Evolutionary conservation across 2,888 invertebrate species (phyloP).

Genomic region (Lycia hirtaria): DNA sequence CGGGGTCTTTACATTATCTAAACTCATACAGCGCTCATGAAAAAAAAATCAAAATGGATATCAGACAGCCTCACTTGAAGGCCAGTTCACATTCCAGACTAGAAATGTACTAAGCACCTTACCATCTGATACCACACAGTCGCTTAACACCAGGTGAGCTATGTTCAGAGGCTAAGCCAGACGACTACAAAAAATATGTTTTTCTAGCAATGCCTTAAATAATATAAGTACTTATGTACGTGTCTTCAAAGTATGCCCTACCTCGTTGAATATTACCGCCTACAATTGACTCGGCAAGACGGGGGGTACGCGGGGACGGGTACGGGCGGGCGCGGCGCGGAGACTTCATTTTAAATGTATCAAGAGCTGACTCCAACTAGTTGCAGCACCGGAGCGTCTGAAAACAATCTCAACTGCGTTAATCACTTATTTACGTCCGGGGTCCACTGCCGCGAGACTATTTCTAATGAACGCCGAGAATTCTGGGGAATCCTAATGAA

Average conservation of each 20-base stretch:
- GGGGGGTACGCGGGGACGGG: conserved; percentile 31
- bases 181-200: too few relatives aligned
- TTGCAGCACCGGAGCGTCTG: conserved; percentile 68
- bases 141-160: too few relatives aligned
- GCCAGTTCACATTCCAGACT: too few relatives aligned
- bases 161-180: too few relatives aligned
- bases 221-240: neutral
- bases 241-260: conserved; percentile 39
- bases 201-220: too few relatives aligned
- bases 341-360: conserved; percentile 81
- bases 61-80: too few relatives aligned
- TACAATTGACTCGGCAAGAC: conserved; percentile 42
- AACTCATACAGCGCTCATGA: too few relatives aligned
- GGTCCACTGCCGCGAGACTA: conserved; percentile 74
- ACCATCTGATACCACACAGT: too few relatives aligned
- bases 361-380: conserved; percentile 69
- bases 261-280: conserved; percentile 67
- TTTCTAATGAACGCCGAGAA: conserved; percentile 81
- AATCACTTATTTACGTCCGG: conserved; percentile 83
- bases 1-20: too few relatives aligned
- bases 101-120: too few relatives aligned
- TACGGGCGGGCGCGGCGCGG: conserved; percentile 43
- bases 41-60: too few relatives aligned
- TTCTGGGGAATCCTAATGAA: conserved; percentile 80
- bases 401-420: conserved; percentile 84